phyloP scores from a whole-genome alignment of 2,888 invertebrate species.

The Phyto melanocephala region DNA sequence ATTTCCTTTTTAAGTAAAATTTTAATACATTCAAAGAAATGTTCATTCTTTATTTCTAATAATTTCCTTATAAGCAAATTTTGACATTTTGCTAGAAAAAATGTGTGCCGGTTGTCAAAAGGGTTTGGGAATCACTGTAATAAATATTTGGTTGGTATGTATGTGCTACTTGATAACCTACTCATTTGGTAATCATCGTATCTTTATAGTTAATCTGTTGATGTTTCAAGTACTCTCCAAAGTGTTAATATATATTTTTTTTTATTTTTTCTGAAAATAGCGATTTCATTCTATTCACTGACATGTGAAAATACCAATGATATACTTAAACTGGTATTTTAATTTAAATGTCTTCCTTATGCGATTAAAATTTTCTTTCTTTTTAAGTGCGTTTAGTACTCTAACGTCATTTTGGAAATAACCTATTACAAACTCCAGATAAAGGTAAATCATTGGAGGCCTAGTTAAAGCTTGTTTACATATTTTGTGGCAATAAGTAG shows the following conservation, averaged over 20 bases:
- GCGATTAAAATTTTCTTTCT: slow-evolving; percentile 5
- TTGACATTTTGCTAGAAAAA: too few relatives aligned
- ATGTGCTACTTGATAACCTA: slow-evolving; percentile 19
- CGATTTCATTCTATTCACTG: slow-evolving; percentile 11
- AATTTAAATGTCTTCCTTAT: neutral
- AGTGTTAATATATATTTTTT: neutral
- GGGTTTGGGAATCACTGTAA: too few relatives aligned
- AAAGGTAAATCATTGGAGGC: too few relatives aligned
- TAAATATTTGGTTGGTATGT: neutral
- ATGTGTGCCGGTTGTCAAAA: too few relatives aligned
- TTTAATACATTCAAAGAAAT: too few relatives aligned
- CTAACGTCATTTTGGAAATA: slow-evolving; percentile 48
- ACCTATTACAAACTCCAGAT: neutral
- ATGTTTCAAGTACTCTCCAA: slow-evolving; percentile 39
- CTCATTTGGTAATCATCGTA: slow-evolving; percentile 54
- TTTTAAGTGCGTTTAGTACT: slow-evolving; percentile 59
- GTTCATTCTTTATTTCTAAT: too few relatives aligned
- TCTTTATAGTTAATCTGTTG: slow-evolving; percentile 56
- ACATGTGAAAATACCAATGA: neutral
- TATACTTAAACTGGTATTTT: neutral
- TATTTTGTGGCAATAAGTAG: too few relatives aligned
- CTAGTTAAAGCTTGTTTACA: too few relatives aligned
- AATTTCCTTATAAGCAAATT: too few relatives aligned
- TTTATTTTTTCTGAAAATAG: slow-evolving; percentile 38
- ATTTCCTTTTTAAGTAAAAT: too few relatives aligned